Base-by-base conservation (phyloP, 37 sponge, comb jelly and placozoan species). In the Eunapius fragilis region DNA sequence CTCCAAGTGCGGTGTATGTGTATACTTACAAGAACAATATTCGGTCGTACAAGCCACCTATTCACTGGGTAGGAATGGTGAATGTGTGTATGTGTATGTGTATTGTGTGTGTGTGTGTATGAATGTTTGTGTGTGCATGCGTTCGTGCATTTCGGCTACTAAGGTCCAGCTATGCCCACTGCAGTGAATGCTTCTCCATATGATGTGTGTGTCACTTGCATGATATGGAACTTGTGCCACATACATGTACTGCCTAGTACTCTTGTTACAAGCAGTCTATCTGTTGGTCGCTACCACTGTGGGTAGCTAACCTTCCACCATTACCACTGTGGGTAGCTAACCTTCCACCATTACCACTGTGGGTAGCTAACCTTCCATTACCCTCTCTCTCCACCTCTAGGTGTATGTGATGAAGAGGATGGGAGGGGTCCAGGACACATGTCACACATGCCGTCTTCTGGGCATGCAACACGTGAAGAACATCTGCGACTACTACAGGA, bases 11-110 rank as follows among this genome's bases (percentile, higher is more conserved):
- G 22, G 86, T 90, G 14, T 86, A 90, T 37, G 86, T 78, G 19
- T 90, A 84, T 72, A 90, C 91, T 67, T 90, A 90, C 79, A 86
- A 86, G 81, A 74, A 84, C 78, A 83, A 82, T 72, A 86, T 86
- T 58, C 81, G 81, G 49, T 86, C 74, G 37, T 69, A 82, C 67
- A 85, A 75, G 48, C 82, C 86, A 17, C 91, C 86, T 0, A 37
- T 85, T 14, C 82, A 90, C 81, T 90, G 90, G 90, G 90, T 90
- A 27, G 68, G 71, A n/a, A 47, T 47, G 28, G n/a, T n/a, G n/a
- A n/a, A n/a, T n/a, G n/a, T n/a, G n/a, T n/a, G n/a, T n/a, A n/a
- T n/a, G n/a, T n/a, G n/a, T n/a, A n/a, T n/a, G n/a, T n/a, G n/a
- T n/a, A n/a, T n/a, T n/a, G n/a, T n/a, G n/a, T n/a, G n/a, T 28